phyloP scores from a whole-genome alignment of 2,888 invertebrate genomes.

The Cataglyphis altisquamis region DNA sequence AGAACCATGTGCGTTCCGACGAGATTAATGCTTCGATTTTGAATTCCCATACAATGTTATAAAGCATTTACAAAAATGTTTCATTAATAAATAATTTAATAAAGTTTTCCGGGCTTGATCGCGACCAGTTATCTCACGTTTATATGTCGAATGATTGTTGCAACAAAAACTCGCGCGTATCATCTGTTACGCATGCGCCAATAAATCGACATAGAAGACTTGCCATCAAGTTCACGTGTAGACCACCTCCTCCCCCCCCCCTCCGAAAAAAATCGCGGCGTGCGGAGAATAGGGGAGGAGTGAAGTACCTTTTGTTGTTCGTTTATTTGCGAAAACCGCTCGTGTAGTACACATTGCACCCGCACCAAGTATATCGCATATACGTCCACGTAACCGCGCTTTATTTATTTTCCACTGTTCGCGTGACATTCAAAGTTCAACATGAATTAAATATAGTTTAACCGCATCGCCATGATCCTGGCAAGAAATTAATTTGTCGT shows the following conservation, averaged over 20 bases:
- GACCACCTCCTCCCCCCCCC: neutral
- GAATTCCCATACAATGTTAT: neutral
- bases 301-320: constrained; percentile 10
- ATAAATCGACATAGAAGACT: neutral
- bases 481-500: neutral
- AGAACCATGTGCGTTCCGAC: neutral
- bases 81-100: neutral
- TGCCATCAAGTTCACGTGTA: neutral
- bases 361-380: neutral
- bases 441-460: constrained; percentile 12
- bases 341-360: neutral
- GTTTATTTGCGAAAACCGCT: constrained; percentile 14
- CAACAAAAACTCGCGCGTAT: neutral
- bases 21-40: constrained; percentile 31
- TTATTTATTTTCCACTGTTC: constrained; percentile 10
- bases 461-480: neutral
- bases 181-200: neutral
- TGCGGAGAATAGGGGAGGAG: neutral
- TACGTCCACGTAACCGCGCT: neutral
- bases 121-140: neutral
- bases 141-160: neutral
- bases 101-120: neutral
- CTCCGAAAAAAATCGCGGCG: neutral
- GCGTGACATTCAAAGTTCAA: constrained; percentile 44
- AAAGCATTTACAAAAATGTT: neutral